Base-by-base conservation (phyloP, 2,113 vertebrate genomes). In the Picathartes gymnocephalus region DNA sequence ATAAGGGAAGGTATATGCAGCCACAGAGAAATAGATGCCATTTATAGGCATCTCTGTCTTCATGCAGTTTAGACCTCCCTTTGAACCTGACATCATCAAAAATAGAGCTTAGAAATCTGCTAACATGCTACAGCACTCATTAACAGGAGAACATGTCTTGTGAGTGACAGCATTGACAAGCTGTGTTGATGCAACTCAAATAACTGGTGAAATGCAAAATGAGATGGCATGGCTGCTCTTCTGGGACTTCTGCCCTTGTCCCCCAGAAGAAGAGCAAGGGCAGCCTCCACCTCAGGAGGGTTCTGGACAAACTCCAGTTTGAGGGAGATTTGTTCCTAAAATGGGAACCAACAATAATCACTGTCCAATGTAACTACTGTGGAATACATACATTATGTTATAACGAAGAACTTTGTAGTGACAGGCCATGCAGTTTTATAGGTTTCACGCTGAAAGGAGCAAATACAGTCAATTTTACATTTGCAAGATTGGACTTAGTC, bases 201-300 rank as follows among this genome's bases (percentile, higher is more conserved):
- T 10, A 66, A 33, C 33, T 78, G 44, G 50, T 24, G 62, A 80
- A 91, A 88, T 57, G 33, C 39, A 80, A 73, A 86, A 79, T 44
- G 17, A 45, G 37, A 42, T 25, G 23, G 11, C 37, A 31, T 58
- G 19, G 35, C 5, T 33, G 23, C 15, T 64, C 10, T 47, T 68
- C 22, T n/a, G 69, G 51, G 51, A 51, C 57, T 62, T 77, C 35
- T 90, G 35, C 21, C 27, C 13, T 5, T 48, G 11, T 53, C 0
- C 6, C 22, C 13, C 21, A 58, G 23, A 6, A 62, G 25, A 66
- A 73, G 7, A 81, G 8, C 7, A 53, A 64, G 37, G 53, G 5
- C 28, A 66, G 6, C 0, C 0, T 45, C n/a, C 13, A 2, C 5
- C 27, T 23, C 5, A 1, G 48, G 25, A 45, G 15, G 20, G 68